Conservation (phyloP, 2,113 vertebrate genomes). For the Laticauda colubrina region DNA sequence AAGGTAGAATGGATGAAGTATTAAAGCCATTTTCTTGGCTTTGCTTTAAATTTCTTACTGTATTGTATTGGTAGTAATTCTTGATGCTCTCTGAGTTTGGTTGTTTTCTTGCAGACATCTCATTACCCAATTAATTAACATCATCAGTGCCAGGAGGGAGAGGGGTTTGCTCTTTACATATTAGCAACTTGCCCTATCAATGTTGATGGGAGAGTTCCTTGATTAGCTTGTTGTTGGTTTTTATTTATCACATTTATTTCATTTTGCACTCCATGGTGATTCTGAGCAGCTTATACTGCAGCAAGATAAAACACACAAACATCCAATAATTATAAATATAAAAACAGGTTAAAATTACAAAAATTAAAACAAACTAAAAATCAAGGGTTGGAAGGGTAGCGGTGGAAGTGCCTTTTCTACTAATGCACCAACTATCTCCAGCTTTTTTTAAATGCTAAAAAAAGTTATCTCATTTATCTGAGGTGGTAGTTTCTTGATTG, state of each 20-base stretch:
- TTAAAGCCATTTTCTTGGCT: not conserved
- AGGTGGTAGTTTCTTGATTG: not conserved
- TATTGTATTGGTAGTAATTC: not conserved
- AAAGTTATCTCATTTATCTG: not conserved
- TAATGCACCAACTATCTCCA: not conserved
- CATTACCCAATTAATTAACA: not conserved
- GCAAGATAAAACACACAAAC: not conserved
- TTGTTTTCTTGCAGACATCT: not conserved
- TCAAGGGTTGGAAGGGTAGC: not conserved
- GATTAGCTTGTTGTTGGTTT: not conserved
- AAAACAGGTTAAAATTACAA: not conserved
- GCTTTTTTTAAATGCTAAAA: not conserved
- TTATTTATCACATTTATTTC: not conserved
- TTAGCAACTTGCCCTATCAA: not conserved
- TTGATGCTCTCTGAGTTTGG: not conserved
- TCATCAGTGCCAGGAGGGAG: not conserved
- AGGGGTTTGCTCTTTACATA: not conserved
- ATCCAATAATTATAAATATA: not conserved
- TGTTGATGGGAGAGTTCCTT: not conserved
- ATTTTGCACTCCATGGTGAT: not conserved
- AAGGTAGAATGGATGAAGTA: not conserved
- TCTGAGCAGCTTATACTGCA: not conserved
- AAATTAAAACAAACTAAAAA: not conserved
- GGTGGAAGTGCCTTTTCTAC: not conserved
- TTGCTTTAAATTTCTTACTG: not conserved